Conservation (phyloP, 30 jellyfish, hydroid and myxozoan species). For the Rhopilema esculentum region DNA sequence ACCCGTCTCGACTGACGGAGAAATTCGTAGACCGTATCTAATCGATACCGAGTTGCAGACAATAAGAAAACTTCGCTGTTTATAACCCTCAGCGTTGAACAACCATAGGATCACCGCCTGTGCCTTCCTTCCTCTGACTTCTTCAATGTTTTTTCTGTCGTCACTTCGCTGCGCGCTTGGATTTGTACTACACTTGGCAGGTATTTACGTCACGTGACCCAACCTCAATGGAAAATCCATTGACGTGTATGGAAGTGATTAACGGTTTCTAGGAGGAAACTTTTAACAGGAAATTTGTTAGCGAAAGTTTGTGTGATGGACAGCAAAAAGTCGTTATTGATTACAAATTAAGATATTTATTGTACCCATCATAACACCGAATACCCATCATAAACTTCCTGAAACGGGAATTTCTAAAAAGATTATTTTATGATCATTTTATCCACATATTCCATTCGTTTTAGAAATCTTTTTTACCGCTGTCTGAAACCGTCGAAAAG, state of each 20-base stretch:
- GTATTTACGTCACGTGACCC: constrained; percentile 44
- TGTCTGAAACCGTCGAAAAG: too few relatives aligned
- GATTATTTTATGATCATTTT: too few relatives aligned
- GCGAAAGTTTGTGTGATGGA: too few relatives aligned
- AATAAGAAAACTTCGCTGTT: neutral
- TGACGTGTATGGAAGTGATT: too few relatives aligned
- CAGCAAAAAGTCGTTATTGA: too few relatives aligned
- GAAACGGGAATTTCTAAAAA: too few relatives aligned
- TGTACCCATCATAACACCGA: too few relatives aligned
- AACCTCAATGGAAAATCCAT: constrained; percentile 9
- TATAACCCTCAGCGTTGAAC: neutral
- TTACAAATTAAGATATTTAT: too few relatives aligned
- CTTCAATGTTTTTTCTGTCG: neutral
- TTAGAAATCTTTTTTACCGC: too few relatives aligned
- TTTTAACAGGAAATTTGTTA: neutral
- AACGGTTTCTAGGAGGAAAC: neutral
- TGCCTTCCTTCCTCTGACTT: neutral
- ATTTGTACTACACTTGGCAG: neutral
- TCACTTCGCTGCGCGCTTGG: neutral
- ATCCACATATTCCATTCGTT: too few relatives aligned
- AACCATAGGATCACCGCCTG: neutral
- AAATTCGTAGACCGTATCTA: neutral
- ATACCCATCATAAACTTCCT: too few relatives aligned
- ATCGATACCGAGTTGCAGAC: neutral
- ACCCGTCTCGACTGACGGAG: neutral